Base-by-base conservation (phyloP, 1,140 invertebrate species). In the Sweltsa coloradensis region DNA sequence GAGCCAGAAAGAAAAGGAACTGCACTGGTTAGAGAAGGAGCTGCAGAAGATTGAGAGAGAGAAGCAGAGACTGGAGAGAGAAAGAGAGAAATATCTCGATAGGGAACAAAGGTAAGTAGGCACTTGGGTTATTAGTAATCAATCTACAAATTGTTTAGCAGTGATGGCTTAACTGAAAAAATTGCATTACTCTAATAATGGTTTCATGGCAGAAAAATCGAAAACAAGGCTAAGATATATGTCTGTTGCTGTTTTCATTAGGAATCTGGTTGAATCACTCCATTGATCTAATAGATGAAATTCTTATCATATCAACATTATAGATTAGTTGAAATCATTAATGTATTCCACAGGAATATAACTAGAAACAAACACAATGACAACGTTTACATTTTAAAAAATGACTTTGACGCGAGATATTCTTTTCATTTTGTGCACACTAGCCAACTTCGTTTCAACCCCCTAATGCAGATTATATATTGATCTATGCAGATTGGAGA, bases 21-120 rank as follows among this genome's bases (percentile, higher is more conserved):
- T 82, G 40, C 65, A 71, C 23, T 70, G 67, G 66, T 62, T 79
- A 43, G 72, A 74, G 49, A 72, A 72, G 46, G 75, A 79, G 52
- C 59, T 78, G 13, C 66, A 69, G 13, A 76, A 77, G 57, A 72
- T 79, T 6, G 76, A 81, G 57, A 60, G 66, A 52, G 76, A 77
- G 53, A 76, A 79, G 55, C 66, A 71, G 51, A 67, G 78, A 41
- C 58, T 81, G 40, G 74, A 79, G 51, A 67, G 67, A 41, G 74
- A 79, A 52, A 64, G 70, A 48, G 68, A 74, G 43, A 76, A 79
- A 50, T 73, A 73, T 51, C 57, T 74, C 37, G 75, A 81, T 57
- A 60, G 73, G 53, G 75, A 78, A 53, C 69, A 67, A 25, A 66
- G 67, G 69, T 70, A 54, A 51, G 36, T 51, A 41, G 14, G 16